Evolutionary conservation across 2,888 invertebrate species (phyloP).

Genomic region (Dryococelus australis): DNA sequence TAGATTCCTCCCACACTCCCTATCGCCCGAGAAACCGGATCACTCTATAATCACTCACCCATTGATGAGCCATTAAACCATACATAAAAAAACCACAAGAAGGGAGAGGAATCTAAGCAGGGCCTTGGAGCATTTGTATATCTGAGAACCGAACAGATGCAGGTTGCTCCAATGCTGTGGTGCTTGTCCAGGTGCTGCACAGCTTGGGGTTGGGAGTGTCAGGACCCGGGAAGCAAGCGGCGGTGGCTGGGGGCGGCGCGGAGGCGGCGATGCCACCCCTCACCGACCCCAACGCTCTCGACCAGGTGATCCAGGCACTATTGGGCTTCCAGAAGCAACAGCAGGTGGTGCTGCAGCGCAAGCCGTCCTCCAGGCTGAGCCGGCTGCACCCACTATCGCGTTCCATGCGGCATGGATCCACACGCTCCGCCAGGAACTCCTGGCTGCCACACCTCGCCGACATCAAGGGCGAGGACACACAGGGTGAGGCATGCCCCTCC

Average conservation of each 20-base stretch:
- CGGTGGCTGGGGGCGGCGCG: neutral
- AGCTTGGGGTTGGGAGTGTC: conserved; percentile 2
- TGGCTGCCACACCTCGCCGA: conserved; percentile 31
- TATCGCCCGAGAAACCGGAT: no score
- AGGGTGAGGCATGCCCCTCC: conserved; percentile 34
- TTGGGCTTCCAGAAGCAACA: conserved; percentile 38
- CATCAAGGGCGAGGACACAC: conserved; percentile 27
- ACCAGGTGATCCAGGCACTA: conserved; percentile 42
- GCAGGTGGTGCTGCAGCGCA: neutral
- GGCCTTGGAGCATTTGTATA: no score
- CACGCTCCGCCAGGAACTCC: conserved; percentile 36
- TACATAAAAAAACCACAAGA: no score
- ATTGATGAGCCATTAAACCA: no score
- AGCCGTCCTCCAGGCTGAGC: conserved; percentile 54
- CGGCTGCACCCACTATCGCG: conserved; percentile 58
- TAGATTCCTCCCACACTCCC: no score
- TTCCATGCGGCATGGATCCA: conserved; percentile 51
- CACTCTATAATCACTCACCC: no score
- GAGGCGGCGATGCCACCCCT: conserved; percentile 46
- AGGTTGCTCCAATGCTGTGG: neutral
- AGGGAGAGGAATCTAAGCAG: no score
- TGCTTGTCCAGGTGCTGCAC: conserved; percentile 23
- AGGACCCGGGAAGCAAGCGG: neutral
- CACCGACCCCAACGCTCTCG: conserved; percentile 58
- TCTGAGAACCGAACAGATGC: no score